Conservation (phyloP, 2,113 vertebrate genomes). For the Sapayoa aenigma region DNA sequence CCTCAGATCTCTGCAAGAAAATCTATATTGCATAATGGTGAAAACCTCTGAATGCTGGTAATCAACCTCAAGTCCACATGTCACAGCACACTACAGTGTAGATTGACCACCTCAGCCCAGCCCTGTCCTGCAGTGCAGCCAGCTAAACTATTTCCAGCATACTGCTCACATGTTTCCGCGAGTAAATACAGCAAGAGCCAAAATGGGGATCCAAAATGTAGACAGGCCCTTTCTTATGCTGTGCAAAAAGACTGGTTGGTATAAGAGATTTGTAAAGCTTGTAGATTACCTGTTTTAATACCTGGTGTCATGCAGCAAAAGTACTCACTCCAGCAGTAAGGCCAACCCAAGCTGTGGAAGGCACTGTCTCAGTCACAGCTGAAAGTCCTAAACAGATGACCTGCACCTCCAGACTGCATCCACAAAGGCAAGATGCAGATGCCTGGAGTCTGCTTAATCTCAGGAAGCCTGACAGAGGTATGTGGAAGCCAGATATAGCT, state of each 20-base stretch:
- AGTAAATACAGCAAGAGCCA: not conserved
- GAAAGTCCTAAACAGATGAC: not conserved
- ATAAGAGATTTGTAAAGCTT: not conserved
- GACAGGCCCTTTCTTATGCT: not conserved
- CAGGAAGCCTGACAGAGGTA: not conserved
- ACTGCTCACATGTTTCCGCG: rapidly evolving
- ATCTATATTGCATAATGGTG: not conserved
- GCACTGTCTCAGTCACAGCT: not conserved
- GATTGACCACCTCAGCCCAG: not conserved
- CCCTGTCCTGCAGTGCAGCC: not conserved
- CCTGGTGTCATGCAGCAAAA: not conserved
- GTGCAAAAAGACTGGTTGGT: not conserved
- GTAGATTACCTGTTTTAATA: not conserved
- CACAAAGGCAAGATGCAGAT: not conserved
- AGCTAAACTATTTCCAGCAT: not conserved
- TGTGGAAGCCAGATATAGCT: not conserved
- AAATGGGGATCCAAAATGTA: not conserved
- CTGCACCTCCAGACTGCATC: not conserved
- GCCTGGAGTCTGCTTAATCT: not conserved
- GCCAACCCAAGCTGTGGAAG: not conserved
- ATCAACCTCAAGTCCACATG: not conserved
- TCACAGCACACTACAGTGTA: not conserved
- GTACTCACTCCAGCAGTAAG: not conserved
- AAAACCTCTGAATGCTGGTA: not conserved
- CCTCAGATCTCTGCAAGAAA: not conserved